phyloP scores from a whole-genome alignment of 2,888 invertebrate species.

The Drosophila quasianomalipes region DNA sequence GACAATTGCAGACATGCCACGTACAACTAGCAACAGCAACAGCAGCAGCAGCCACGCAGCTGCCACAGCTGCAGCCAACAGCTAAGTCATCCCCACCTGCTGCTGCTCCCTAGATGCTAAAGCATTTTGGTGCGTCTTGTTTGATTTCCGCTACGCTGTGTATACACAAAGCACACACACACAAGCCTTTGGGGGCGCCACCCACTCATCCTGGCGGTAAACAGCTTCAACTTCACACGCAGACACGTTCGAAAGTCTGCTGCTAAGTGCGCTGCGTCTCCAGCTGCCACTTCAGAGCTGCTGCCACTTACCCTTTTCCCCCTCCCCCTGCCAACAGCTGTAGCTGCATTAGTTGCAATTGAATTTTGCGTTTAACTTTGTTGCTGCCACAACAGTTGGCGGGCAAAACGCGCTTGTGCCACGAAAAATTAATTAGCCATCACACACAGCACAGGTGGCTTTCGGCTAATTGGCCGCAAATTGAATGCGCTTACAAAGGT shows the following conservation, averaged over 20 bases:
- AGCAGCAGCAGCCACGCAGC: slow-evolving; percentile 8
- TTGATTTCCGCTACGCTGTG: slow-evolving; percentile 71
- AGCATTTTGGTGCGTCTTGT: slow-evolving; percentile 51
- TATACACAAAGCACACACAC: slow-evolving; percentile 4
- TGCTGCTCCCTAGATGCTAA: neutral
- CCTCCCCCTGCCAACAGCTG: neutral
- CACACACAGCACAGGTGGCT: slow-evolving; percentile 63
- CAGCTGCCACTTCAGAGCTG: slow-evolving; percentile 49
- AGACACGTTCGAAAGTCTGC: slow-evolving; percentile 73
- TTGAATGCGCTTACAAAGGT: slow-evolving; percentile 31
- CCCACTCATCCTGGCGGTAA: slow-evolving; percentile 48
- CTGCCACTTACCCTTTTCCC: neutral
- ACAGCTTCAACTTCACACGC: slow-evolving; percentile 75
- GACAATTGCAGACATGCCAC: slow-evolving; percentile 70
- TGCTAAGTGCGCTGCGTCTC: slow-evolving; percentile 57
- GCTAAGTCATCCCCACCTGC: slow-evolving; percentile 11
- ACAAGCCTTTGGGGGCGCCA: slow-evolving; percentile 23
- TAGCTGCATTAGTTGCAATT: slow-evolving; percentile 80
- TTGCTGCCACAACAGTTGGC: slow-evolving; percentile 34
- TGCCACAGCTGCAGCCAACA: slow-evolving; percentile 71
- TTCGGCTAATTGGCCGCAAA: slow-evolving; percentile 56
- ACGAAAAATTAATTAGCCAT: slow-evolving; percentile 59
- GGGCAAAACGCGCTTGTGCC: slow-evolving; percentile 1
- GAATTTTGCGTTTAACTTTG: slow-evolving; percentile 75
- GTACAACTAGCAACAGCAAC: slow-evolving; percentile 41